Evolutionary conservation across 2,113 vertebrate genomes (phyloP).

Genomic region (Menura novaehollandiae): DNA sequence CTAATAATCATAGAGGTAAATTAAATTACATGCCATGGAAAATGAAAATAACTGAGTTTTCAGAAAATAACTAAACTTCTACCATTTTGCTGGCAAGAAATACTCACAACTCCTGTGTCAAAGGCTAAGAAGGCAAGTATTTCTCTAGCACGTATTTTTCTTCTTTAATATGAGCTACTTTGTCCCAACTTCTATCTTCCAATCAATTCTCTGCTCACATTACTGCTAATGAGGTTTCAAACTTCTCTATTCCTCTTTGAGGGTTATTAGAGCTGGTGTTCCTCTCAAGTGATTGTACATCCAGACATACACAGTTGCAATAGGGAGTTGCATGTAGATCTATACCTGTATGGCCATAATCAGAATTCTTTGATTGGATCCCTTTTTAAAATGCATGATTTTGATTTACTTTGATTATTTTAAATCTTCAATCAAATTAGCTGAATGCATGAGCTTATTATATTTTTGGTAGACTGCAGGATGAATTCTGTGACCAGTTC

Average conservation of each 20-base stretch:
- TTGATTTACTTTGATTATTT: not conserved
- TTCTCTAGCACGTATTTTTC: rapidly evolving
- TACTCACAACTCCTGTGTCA: not conserved
- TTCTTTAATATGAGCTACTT: not conserved
- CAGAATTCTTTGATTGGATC: not conserved
- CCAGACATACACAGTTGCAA: not conserved
- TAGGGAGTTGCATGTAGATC: not conserved
- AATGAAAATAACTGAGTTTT: not conserved
- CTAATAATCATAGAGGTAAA: not conserved
- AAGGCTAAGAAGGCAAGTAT: rapidly evolving
- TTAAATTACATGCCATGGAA: not conserved
- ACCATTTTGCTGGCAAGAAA: not conserved
- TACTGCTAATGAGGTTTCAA: not conserved
- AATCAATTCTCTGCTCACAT: not conserved
- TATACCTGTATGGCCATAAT: not conserved
- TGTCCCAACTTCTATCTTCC: not conserved
- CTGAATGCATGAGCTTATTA: not conserved
- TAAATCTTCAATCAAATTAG: not conserved
- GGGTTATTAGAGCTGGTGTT: not conserved
- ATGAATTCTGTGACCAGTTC: not conserved
- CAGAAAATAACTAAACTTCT: not conserved
- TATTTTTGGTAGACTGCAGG: not conserved
- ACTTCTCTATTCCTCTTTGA: not conserved
- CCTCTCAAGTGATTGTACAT: not conserved
- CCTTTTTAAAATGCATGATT: not conserved